Evolutionary conservation across 1,140 invertebrate species (phyloP).

Genomic region (Luehdorfia chinensis): DNA sequence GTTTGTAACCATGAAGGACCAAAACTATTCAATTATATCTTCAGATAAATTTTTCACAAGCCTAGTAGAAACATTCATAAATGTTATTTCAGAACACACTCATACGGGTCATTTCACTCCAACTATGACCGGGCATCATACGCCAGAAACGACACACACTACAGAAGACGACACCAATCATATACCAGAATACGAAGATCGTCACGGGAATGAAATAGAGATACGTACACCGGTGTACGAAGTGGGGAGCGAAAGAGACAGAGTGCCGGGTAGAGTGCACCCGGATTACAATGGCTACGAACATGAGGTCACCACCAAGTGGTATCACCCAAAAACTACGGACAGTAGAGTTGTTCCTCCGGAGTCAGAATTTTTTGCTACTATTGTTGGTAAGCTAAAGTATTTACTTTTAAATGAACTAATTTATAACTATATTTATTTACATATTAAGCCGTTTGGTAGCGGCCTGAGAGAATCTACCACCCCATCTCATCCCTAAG

Average conservation of each 20-base stretch:
- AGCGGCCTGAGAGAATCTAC: too few relatives aligned
- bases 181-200: constrained; percentile 59
- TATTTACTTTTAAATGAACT: too few relatives aligned
- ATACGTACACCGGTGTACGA: constrained; percentile 51
- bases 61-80: too few relatives aligned
- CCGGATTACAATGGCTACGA: constrained; percentile 59
- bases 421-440: too few relatives aligned
- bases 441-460: too few relatives aligned
- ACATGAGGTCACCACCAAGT: constrained; percentile 54
- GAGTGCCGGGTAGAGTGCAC: constrained; percentile 36
- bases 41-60: too few relatives aligned
- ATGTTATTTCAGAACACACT: constrained; percentile 52
- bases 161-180: constrained; percentile 53
- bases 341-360: constrained; percentile 46
- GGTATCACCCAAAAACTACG: constrained; percentile 35
- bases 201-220: constrained; percentile 48
- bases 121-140: constrained; percentile 37
- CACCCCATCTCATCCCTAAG: too few relatives aligned
- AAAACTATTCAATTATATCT: too few relatives aligned
- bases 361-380: constrained; percentile 59
- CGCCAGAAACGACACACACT: constrained; percentile 45
- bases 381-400: constrained; percentile 60
- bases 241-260: constrained; percentile 35
- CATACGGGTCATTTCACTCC: constrained; percentile 55
- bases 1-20: too few relatives aligned